A percentile compares a stretch with the other conserved stretches of the same genome.
Evolutionary conservation across 2,888 invertebrate genomes (phyloP).

Genomic region (Graphium colonna): DNA sequence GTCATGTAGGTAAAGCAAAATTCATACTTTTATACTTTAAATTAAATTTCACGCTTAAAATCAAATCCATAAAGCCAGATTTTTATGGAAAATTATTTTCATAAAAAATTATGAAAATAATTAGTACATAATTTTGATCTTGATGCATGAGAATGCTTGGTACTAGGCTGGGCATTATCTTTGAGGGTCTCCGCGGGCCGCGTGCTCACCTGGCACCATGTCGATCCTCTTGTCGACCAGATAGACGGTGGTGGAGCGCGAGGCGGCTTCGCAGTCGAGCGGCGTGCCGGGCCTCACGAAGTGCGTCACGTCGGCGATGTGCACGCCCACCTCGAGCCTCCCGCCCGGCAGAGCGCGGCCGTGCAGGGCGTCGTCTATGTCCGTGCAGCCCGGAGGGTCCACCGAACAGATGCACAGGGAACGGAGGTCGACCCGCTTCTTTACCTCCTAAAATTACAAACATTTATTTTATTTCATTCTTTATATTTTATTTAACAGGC

Average conservation of each 20-base stretch:
- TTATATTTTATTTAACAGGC: no score
- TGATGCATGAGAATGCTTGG: no score
- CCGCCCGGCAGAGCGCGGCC: slow-evolving; percentile 86
- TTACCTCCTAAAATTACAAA: slow-evolving; percentile 83
- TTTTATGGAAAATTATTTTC: no score
- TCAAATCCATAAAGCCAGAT: no score
- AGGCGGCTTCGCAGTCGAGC: slow-evolving; percentile 94
- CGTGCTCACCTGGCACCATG: slow-evolving; percentile 87
- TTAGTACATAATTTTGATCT: no score
- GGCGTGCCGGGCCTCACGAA: slow-evolving; percentile 96
- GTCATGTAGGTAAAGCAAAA: no score
- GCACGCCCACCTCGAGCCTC: slow-evolving; percentile 90
- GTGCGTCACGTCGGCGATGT: slow-evolving; percentile 99
- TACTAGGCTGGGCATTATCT: no score
- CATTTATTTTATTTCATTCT: no score
- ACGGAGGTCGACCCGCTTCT: slow-evolving; percentile 90
- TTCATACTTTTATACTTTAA: no score
- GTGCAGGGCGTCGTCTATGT: slow-evolving; percentile 99
- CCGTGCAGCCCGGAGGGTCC: slow-evolving; percentile 99
- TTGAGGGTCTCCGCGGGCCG: no score
- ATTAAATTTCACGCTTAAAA: no score
- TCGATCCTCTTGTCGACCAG: slow-evolving; percentile 95
- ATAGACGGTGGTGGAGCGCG: slow-evolving; percentile 98
- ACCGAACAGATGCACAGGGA: slow-evolving; percentile 94
- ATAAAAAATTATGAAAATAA: no score